Evolutionary conservation across 2,888 invertebrate species (phyloP).

Genomic region (Nephrotoma appendiculata): DNA sequence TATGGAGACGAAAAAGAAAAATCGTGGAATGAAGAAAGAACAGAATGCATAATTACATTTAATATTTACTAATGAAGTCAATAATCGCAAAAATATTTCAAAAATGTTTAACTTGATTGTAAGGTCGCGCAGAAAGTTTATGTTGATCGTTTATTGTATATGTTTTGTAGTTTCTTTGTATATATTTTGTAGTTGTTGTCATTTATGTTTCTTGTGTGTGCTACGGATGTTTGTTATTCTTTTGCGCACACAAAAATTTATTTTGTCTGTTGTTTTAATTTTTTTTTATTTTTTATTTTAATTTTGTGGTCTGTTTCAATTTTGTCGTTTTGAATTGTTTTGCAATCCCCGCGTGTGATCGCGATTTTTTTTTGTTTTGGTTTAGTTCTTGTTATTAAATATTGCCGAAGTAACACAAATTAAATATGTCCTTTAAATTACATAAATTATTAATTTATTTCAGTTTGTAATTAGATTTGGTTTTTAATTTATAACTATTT

Average conservation of each 20-base stretch:
- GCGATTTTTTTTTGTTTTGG: neutral
- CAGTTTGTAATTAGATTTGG: neutral
- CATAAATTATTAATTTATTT: neutral
- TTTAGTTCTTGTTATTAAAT: neutral
- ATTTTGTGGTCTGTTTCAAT: neutral
- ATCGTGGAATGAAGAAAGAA: neutral
- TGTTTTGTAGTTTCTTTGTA: neutral
- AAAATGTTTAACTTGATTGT: neutral
- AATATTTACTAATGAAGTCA: slow-evolving; percentile 3
- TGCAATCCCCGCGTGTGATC: neutral
- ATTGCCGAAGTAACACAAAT: neutral
- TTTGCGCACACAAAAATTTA: neutral
- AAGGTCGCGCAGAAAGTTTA: neutral
- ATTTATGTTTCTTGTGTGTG: neutral
- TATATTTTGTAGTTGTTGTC: neutral
- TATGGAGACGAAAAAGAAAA: neutral
- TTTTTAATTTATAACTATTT: neutral
- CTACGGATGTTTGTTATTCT: neutral
- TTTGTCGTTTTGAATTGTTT: neutral
- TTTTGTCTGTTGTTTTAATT: neutral
- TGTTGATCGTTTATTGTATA: slow-evolving; percentile 1
- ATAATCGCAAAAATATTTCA: neutral
- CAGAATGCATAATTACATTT: slow-evolving; percentile 1
- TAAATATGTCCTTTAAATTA: neutral
- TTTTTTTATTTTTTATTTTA: neutral